Percentiles rank a stretch among this genome's conserved stretches.
Evolutionary conservation across 2,888 invertebrate species (phyloP).

Genomic region (Acronicta aceris): DNA sequence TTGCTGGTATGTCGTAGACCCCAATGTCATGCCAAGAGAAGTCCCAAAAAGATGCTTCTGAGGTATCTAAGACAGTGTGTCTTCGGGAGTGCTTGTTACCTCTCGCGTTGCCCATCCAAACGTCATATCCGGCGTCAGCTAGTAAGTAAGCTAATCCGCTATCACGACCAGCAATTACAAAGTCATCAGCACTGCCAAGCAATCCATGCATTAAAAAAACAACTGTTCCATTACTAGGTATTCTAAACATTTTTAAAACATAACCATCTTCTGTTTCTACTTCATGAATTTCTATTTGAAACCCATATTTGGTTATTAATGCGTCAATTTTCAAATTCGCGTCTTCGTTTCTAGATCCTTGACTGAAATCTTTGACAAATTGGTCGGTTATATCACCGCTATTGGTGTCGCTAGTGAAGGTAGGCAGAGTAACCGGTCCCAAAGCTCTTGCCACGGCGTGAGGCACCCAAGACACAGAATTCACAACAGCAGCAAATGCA

Average conservation of each 20-base stretch:
- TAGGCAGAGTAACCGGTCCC: background rate
- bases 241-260: conserved; percentile 68
- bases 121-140: conserved; percentile 91
- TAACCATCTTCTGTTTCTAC: conserved; percentile 75
- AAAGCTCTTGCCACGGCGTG: conserved; percentile 12
- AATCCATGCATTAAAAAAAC: conserved; percentile 81
- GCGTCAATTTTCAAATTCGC: conserved; percentile 59
- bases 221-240: conserved; percentile 67
- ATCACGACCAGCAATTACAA: conserved; percentile 70
- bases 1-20: conserved; percentile 93
- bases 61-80: conserved; percentile 81
- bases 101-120: conserved; percentile 94
- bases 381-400: background rate
- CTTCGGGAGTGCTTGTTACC: conserved; percentile 91
- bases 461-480: conserved; percentile 29
- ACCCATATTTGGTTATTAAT: conserved; percentile 71
- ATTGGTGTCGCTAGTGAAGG: conserved; percentile 5
- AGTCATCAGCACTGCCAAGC: conserved; percentile 77
- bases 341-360: conserved; percentile 64
- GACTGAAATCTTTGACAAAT: conserved; percentile 20
- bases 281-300: conserved; percentile 64
- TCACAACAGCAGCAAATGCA: conserved; percentile 23
- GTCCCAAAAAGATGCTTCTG: conserved; percentile 88
- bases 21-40: conserved; percentile 96
- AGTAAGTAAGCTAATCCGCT: conserved; percentile 81